Conservation (phyloP, 2,113 vertebrate species). For the Brachyhypopomus occidentalis region DNA sequence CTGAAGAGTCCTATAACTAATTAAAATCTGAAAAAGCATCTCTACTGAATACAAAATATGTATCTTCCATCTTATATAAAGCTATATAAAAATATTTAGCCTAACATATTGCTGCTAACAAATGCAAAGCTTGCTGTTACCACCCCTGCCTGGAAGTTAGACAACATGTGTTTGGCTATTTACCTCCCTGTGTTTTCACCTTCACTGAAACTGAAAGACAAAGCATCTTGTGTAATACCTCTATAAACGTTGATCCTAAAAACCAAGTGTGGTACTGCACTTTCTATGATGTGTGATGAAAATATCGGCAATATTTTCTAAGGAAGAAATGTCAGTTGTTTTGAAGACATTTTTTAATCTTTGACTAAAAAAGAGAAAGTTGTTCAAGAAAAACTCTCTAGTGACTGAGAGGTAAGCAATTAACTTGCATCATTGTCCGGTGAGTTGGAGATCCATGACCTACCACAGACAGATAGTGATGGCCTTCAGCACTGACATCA, state of each 20-base stretch:
- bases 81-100: too few relatives aligned
- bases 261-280: background rate
- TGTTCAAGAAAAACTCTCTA: background rate
- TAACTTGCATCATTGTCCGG: background rate
- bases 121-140: constrained; percentile 3
- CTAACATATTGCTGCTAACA: background rate
- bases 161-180: constrained; percentile 49
- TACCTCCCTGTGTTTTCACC: constrained; percentile 43
- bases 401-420: background rate
- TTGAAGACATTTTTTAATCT: background rate
- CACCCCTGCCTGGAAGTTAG: constrained; percentile 35
- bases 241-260: background rate
- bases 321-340: background rate
- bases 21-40: background rate
- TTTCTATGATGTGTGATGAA: background rate
- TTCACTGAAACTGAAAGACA: constrained; percentile 46
- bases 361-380: background rate
- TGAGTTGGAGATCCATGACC: background rate
- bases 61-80: too few relatives aligned
- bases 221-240: background rate
- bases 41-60: too few relatives aligned
- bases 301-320: background rate
- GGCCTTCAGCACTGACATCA: background rate
- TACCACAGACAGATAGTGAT: background rate
- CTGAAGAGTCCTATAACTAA: background rate